Evolutionary conservation across 2,797 vertebrate species (phyloP).

Genomic region (Enteromius fasciolatus): DNA sequence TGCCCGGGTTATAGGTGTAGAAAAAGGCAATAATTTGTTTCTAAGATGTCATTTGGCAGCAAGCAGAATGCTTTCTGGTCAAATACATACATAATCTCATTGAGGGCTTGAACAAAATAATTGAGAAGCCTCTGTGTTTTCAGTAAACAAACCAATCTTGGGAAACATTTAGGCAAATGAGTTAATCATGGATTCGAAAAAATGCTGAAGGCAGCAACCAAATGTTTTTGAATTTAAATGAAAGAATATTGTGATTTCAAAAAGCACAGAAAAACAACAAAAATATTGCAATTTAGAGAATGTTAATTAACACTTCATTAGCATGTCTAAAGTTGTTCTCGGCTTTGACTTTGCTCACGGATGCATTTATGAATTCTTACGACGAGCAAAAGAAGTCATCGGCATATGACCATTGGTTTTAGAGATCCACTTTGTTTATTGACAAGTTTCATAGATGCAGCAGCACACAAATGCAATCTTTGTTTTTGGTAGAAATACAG

Average conservation of each 20-base stretch:
- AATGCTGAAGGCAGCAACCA: constrained; percentile 9
- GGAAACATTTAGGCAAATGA: constrained; percentile 20
- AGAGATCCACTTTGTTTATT: background rate
- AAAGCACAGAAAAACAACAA: background rate
- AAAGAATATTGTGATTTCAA: constrained; percentile 6
- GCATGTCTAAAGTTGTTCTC: background rate
- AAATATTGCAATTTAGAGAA: constrained; percentile 19
- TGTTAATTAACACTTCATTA: constrained; percentile 32
- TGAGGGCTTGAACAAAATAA: constrained; percentile 34
- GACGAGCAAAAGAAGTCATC: no score
- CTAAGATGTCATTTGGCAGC: constrained; percentile 38
- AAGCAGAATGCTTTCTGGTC: constrained; percentile 36
- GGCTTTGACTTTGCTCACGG: background rate
- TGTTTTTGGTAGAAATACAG: background rate
- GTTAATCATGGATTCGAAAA: constrained; percentile 15
- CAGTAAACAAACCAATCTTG: constrained; percentile 26
- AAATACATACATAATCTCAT: constrained; percentile 30
- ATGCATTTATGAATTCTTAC: no score
- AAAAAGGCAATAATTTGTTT: constrained; percentile 29
- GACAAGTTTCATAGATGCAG: background rate
- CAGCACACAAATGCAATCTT: background rate
- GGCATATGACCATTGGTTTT: background rate
- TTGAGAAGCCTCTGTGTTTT: constrained; percentile 33
- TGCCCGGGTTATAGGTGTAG: constrained; percentile 28
- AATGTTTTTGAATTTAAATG: constrained; percentile 17